A percentile compares a stretch with the other conserved stretches of the same genome.
Evolutionary conservation across 2,797 vertebrate species (phyloP).

Genomic region (Sebastes goodei): DNA sequence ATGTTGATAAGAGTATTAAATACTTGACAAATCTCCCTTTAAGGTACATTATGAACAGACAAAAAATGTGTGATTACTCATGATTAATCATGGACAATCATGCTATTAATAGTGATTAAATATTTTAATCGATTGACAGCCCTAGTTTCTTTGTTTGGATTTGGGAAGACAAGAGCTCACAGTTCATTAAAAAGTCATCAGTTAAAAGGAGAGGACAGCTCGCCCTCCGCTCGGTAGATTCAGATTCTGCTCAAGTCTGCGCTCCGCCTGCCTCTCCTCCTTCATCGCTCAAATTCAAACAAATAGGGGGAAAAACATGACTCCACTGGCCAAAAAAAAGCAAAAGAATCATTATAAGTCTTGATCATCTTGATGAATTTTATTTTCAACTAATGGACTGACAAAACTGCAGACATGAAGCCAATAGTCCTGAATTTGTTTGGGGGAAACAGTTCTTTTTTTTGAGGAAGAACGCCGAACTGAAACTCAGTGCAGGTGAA

Average conservation of each 20-base stretch:
- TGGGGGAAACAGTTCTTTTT: not conserved
- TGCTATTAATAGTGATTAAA: too few species aligned
- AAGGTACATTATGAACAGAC: too few species aligned
- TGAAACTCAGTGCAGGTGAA: not conserved
- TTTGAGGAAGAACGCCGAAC: not conserved
- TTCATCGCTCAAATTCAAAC: conserved; percentile 19
- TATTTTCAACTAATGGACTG: not conserved
- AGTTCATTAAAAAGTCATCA: conserved; percentile 66
- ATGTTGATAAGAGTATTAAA: too few species aligned
- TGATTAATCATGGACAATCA: too few species aligned
- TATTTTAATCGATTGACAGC: too few species aligned
- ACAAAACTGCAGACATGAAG: not conserved
- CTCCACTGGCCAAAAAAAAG: not conserved
- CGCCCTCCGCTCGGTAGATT: conserved; percentile 20
- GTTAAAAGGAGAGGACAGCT: conserved; percentile 52
- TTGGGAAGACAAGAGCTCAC: conserved; percentile 14
- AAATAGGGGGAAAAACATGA: too few species aligned
- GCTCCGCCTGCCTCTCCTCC: conserved; percentile 26
- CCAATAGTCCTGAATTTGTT: not conserved
- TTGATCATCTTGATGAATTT: not conserved
- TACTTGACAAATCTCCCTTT: too few species aligned
- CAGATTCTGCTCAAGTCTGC: conserved; percentile 42
- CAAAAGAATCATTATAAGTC: not conserved
- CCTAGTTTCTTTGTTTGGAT: conserved; percentile 27
- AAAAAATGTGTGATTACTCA: too few species aligned